Evolutionary conservation across 2,797 vertebrate species (phyloP), one percentile per base, ranked within the genome.

Genomic region (Rhynchonycteris naso): DNA sequence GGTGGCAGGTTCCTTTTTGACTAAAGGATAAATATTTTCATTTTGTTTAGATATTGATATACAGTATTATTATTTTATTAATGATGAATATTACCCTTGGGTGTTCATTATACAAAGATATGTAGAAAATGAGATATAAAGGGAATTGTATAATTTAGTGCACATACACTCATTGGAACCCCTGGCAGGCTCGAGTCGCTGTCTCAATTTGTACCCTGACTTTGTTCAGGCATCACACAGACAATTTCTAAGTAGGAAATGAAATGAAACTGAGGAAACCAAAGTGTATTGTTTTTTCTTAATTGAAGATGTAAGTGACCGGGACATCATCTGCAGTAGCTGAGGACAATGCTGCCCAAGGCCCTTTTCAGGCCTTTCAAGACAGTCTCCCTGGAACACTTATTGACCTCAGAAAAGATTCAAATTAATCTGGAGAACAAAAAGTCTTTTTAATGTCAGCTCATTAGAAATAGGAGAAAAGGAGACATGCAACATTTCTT

Each of bases 41-140:
- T 95, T 85, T 94, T 95, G 69, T 95, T 95, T 96, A 79, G 33
- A 33, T 71, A 85, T 10, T 71, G 26, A 76, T 38, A 76, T 52
- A 52, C 91, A 43, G 43, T 43, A 43, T 43, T 43, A 43, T 43
- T 43, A 43, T 43, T 38, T 86, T 86, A 35, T 43, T 68, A 96
- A 47, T 43, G 61, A 79, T 65, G 22, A 65, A 59, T 61, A 58
- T 28, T 75, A 76, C 56, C 26, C 5, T 75, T 85, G 12, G 92
- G n/a, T 43, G 38, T 79, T 88, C 71, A 52, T 85, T 38, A 72
- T 71, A 72, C 21, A 47, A 66, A 71, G n/a, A 88, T 54, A 74
- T 66, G 16, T 66, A n/a, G 24, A 78, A 96, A 88, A 96, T 92
- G 65, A 74, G 33, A 74, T 18, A 74, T 54, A 61, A 69, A 84